A percentile compares a stretch with the other conserved stretches of the same genome.
Evolutionary conservation across 2,888 invertebrate species (phyloP).

Genomic region (Catocala nupta): DNA sequence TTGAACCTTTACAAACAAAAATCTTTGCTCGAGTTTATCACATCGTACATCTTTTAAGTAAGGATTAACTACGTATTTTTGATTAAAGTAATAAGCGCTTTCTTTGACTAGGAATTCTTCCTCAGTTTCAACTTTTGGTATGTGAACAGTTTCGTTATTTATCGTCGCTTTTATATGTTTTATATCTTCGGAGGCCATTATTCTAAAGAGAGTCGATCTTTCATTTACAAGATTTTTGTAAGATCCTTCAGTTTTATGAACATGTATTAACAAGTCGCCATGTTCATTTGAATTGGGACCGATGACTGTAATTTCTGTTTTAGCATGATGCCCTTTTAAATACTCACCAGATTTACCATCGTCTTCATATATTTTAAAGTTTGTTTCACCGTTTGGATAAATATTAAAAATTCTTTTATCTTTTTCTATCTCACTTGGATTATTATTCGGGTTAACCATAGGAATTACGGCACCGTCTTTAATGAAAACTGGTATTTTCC

Average conservation of each 20-base stretch:
- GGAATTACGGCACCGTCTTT: constrained; percentile 80
- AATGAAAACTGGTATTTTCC: constrained; percentile 80
- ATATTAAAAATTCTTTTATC: constrained; percentile 68
- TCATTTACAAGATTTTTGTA: constrained; percentile 69
- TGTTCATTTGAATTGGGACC: constrained; percentile 62
- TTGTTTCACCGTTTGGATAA: constrained; percentile 69
- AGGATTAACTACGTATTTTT: constrained; percentile 68
- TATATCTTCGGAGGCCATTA: constrained; percentile 65
- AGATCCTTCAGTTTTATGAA: constrained; percentile 69
- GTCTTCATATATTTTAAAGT: constrained; percentile 76
- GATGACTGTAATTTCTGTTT: constrained; percentile 62
- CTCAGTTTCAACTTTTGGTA: constrained; percentile 60
- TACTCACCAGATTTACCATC: constrained; percentile 75
- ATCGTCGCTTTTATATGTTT: constrained; percentile 65
- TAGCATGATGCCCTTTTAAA: constrained; percentile 62
- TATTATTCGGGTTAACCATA: constrained; percentile 77
- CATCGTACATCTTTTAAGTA: constrained; percentile 59
- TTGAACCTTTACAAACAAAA: constrained; percentile 71
- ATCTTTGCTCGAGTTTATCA: constrained; percentile 60
- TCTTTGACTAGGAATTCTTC: constrained; percentile 65
- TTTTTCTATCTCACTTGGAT: constrained; percentile 71
- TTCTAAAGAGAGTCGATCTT: constrained; percentile 70
- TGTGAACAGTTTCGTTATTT: constrained; percentile 61
- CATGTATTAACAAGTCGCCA: constrained; percentile 65
- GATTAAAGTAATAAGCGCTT: constrained; percentile 68